Percentiles rank a stretch among this genome's conserved stretches.
Conservation (phyloP, 92 coral and sea anemone species). For the Anthopleura xanthogrammica region DNA sequence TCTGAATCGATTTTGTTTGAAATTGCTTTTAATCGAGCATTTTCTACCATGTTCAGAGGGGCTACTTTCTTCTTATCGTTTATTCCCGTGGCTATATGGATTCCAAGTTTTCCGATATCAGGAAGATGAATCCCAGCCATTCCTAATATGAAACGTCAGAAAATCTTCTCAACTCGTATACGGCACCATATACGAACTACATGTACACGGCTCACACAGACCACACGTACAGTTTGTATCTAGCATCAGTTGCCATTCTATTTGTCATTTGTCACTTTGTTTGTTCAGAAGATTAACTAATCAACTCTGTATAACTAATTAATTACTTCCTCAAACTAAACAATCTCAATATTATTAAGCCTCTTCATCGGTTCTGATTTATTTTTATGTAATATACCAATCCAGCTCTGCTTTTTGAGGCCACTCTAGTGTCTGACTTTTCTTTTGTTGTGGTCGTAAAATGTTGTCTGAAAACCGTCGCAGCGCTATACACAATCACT, state of each 20-base stretch:
- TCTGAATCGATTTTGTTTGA: constrained; percentile 70
- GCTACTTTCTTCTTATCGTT: constrained; percentile 72
- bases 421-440: too few relatives aligned
- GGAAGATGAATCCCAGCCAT: constrained; percentile 86
- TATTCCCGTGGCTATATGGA: constrained; percentile 78
- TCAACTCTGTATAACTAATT: not conserved
- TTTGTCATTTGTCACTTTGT: not conserved
- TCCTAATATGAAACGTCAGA: not conserved
- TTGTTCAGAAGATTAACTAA: not conserved
- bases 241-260: not conserved
- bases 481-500: too few relatives aligned
- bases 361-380: too few relatives aligned
- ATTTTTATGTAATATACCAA: too few relatives aligned
- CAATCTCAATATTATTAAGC: too few relatives aligned
- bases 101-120: constrained; percentile 81
- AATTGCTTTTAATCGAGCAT: constrained; percentile 59
- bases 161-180: not conserved
- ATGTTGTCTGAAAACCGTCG: too few relatives aligned
- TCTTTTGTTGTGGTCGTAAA: too few relatives aligned
- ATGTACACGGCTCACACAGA: not conserved
- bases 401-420: too few relatives aligned
- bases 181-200: not conserved
- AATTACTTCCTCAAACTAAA: too few relatives aligned
- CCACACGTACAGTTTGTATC: not conserved
- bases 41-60: constrained; percentile 65